These are phyloP conservation scores for Aeoliscus strigatus DNA, from an alignment of 2,797 vertebrate species.

Conservation along the genomic window DNA sequence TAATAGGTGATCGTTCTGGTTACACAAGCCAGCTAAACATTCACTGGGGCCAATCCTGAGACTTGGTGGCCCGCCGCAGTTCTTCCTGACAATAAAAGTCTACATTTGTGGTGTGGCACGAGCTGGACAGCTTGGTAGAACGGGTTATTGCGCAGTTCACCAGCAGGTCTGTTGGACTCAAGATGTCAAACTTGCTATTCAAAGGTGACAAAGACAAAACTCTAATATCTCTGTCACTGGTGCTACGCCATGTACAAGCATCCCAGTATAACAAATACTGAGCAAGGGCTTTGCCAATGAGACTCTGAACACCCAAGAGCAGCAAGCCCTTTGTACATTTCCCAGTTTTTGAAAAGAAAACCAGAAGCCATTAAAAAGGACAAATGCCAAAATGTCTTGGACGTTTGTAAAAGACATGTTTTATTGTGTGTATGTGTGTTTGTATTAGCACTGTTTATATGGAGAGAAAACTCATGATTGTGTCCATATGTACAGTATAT, in stretches of 20 bases:
- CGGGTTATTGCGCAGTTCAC: conserved; percentile 54
- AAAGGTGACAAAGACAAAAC: conserved; percentile 14
- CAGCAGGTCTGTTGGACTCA: conserved; percentile 65
- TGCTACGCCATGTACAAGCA: conserved; percentile 22
- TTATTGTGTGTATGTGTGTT: conserved; percentile 56
- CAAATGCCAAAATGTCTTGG: conserved; percentile 73
- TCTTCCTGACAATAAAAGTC: conserved; percentile 1
- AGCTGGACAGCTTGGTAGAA: conserved; percentile 49
- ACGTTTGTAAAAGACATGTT: conserved; percentile 59
- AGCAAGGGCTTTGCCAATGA: conserved; percentile 49
- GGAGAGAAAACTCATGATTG: conserved; percentile 62
- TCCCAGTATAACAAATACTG: conserved; percentile 7
- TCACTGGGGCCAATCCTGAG: conserved; percentile 18
- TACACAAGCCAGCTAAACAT: conserved; percentile 26
- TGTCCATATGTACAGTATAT: conserved; percentile 67
- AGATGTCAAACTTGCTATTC: conserved; percentile 40
- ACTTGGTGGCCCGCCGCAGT: conserved; percentile 13
- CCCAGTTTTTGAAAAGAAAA: conserved; percentile 54
- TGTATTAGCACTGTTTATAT: conserved; percentile 69
- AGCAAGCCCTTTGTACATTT: conserved; percentile 38
- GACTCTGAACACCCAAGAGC: conserved; percentile 46
- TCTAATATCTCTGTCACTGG: conserved; percentile 17
- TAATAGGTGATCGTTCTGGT: conserved; percentile 11
- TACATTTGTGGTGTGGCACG: conserved; percentile 32
- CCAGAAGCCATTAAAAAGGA: conserved; percentile 77